Evolutionary conservation across 2,797 vertebrate genomes (phyloP).

Genomic region (Propithecus deckenii): DNA sequence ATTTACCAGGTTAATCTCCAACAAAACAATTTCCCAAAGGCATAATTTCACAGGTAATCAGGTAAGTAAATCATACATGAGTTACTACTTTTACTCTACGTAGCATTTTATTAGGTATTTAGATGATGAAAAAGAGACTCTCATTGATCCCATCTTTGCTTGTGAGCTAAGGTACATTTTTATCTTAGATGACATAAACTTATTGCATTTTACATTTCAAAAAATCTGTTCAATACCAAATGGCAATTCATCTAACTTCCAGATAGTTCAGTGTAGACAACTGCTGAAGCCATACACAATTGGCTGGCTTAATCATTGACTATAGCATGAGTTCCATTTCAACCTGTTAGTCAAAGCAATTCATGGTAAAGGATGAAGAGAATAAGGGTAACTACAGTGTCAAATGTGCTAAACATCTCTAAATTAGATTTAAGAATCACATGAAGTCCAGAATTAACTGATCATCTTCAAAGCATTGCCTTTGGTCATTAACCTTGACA

Average conservation of each 20-base stretch:
- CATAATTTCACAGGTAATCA: neutral
- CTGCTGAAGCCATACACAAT: neutral
- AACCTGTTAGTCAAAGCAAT: neutral
- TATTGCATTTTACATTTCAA: neutral
- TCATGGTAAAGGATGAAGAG: neutral
- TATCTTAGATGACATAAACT: neutral
- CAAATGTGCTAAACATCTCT: neutral
- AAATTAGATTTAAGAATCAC: neutral
- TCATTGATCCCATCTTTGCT: neutral
- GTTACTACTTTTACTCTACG: neutral
- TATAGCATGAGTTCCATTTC: neutral
- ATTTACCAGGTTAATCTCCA: neutral
- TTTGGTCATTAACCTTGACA: neutral
- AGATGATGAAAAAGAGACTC: neutral
- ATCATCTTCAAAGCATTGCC: neutral
- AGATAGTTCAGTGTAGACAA: neutral
- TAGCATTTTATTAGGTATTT: neutral
- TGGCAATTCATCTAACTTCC: neutral
- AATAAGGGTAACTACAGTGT: neutral
- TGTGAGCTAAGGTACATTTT: neutral
- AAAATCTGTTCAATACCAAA: neutral
- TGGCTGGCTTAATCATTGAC: neutral
- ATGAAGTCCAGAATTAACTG: neutral
- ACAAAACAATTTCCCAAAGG: neutral
- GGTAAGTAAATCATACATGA: neutral